These are phyloP conservation scores for Alca torda DNA, from an alignment of 2,797 vertebrate genomes.

Conservation along the genomic window DNA sequence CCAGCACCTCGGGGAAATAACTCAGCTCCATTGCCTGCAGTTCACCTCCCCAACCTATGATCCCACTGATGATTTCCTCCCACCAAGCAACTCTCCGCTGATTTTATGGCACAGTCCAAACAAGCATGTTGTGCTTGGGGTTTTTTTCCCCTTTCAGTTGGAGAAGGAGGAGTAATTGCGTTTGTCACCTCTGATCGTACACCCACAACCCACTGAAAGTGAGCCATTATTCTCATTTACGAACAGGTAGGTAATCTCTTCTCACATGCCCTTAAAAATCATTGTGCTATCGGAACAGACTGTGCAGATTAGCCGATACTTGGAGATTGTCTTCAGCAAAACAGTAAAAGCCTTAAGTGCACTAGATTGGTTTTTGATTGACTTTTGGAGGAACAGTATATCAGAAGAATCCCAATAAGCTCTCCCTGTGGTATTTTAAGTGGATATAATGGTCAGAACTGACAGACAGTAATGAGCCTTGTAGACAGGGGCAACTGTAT, in stretches of 20 bases:
- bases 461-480: slow-evolving; percentile 64
- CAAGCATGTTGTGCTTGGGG: neutral
- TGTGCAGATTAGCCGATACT: slow-evolving; percentile 56
- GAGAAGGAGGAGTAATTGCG: slow-evolving; percentile 34
- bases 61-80: neutral
- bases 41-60: neutral
- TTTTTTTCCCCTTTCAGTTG: neutral
- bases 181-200: slow-evolving; percentile 29
- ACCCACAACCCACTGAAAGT: slow-evolving; percentile 23
- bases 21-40: neutral
- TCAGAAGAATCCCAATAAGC: slow-evolving; percentile 63
- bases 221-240: slow-evolving; percentile 62
- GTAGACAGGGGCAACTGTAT: slow-evolving; percentile 56
- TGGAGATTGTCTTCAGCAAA: slow-evolving; percentile 59
- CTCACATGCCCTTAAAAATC: slow-evolving; percentile 55
- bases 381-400: slow-evolving; percentile 68
- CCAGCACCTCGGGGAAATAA: neutral
- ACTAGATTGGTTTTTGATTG: slow-evolving; percentile 73
- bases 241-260: slow-evolving; percentile 63
- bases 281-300: slow-evolving; percentile 39
- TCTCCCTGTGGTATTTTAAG: slow-evolving; percentile 67
- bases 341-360: slow-evolving; percentile 73
- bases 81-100: neutral
- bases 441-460: slow-evolving; percentile 67
- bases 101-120: neutral